Conservation (phyloP, 2,888 invertebrate genomes). For the Cryptocephalus primarius region DNA sequence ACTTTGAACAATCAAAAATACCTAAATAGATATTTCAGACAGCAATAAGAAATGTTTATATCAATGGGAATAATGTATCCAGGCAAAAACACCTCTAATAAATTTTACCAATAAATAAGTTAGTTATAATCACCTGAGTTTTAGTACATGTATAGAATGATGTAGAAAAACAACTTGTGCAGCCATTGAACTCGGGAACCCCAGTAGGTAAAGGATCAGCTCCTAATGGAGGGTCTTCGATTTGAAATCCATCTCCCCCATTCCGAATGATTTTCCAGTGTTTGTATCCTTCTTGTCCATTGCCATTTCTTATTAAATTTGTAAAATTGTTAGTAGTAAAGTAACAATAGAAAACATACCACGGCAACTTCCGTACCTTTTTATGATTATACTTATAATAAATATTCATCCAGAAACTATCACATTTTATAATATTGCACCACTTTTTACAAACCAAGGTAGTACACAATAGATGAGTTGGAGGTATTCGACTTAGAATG, state of each 20-base stretch:
- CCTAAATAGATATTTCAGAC: too few species aligned
- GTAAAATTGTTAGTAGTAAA: slow-evolving; percentile 34
- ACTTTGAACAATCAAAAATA: too few species aligned
- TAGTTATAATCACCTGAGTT: slow-evolving; percentile 29
- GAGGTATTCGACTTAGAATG: slow-evolving; percentile 35
- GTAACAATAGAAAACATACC: slow-evolving; percentile 36
- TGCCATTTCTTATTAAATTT: slow-evolving; percentile 43
- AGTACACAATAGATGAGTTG: slow-evolving; percentile 33
- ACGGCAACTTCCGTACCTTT: slow-evolving; percentile 22
- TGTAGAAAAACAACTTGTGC: slow-evolving; percentile 43
- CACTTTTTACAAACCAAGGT: slow-evolving; percentile 42
- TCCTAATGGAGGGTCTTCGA: slow-evolving; percentile 41
- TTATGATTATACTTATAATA: slow-evolving; percentile 19
- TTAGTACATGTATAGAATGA: slow-evolving; percentile 41
- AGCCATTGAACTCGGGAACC: slow-evolving; percentile 34
- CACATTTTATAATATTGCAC: slow-evolving; percentile 36
- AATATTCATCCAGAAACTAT: slow-evolving; percentile 24
- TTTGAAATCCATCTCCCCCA: slow-evolving; percentile 37
- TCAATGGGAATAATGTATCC: too few species aligned
- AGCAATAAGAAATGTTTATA: too few species aligned
- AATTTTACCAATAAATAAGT: not conserved
- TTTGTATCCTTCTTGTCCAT: slow-evolving; percentile 34
- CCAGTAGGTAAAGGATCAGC: slow-evolving; percentile 34
- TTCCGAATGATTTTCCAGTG: slow-evolving; percentile 35
- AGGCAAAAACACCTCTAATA: too few species aligned